phyloP scores from a whole-genome alignment of 2,797 vertebrate genomes.

The Carduelis carduelis region DNA sequence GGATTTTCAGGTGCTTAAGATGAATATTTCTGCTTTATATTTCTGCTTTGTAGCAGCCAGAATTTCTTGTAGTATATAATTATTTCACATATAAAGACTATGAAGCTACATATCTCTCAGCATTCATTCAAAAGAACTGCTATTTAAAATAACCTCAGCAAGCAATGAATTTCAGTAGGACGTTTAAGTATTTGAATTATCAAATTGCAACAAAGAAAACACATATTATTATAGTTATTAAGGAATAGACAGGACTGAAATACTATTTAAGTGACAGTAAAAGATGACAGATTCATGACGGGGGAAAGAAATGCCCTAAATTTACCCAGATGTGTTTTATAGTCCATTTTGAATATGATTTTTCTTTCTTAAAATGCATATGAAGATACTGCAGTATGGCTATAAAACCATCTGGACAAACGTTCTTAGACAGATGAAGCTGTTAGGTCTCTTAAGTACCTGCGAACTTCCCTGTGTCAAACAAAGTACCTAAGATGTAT shows the following conservation, averaged over 20 bases:
- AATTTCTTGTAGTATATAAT: background rate
- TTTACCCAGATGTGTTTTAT: background rate
- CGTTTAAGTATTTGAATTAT: background rate
- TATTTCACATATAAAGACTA: background rate
- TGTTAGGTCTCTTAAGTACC: background rate
- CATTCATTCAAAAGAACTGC: background rate
- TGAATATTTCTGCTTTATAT: background rate
- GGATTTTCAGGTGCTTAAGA: background rate
- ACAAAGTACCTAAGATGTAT: background rate
- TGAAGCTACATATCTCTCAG: background rate
- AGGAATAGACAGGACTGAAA: background rate
- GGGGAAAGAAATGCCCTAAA: background rate
- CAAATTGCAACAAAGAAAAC: background rate
- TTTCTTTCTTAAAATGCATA: slow-evolving; percentile 17
- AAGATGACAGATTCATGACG: background rate
- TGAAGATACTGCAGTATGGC: background rate
- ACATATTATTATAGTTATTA: background rate
- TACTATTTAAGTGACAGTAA: background rate
- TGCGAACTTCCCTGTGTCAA: background rate
- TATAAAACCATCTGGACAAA: slow-evolving; percentile 9
- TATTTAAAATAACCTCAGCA: background rate
- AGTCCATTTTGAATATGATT: background rate
- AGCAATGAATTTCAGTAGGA: background rate
- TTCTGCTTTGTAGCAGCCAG: background rate
- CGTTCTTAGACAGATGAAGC: background rate